These are phyloP conservation scores for Drosophila littoralis DNA, from an alignment of 1,140 invertebrate genomes.

Conservation along the genomic window DNA sequence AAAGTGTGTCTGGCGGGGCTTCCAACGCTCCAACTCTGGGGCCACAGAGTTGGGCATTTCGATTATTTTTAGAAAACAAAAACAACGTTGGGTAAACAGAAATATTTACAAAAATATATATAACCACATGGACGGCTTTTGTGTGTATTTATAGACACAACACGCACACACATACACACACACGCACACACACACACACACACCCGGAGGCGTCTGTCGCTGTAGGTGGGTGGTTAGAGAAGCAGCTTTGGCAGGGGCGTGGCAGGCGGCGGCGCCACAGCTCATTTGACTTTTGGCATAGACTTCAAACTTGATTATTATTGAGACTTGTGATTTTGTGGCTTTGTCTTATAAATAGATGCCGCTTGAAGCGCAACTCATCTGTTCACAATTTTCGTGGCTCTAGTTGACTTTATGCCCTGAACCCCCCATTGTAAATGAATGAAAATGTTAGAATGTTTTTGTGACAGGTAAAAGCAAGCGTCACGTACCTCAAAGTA, in stretches of 20 bases:
- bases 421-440: too few relatives aligned
- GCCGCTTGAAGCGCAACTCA: not conserved
- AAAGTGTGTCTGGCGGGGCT: not conserved
- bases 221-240: conserved; percentile 13
- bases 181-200: conserved; percentile 3
- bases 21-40: not conserved
- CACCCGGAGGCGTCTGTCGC: not conserved
- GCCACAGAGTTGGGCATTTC: conserved; percentile 24
- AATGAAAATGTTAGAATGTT: too few relatives aligned
- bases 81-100: conserved; percentile 8
- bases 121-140: conserved; percentile 51
- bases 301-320: conserved; percentile 38
- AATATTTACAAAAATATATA: conserved; percentile 37
- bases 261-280: conserved; percentile 8
- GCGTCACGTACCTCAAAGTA: too few relatives aligned
- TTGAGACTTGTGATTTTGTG: conserved; percentile 6
- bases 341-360: not conserved
- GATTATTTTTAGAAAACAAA: conserved; percentile 42
- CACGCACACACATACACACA: conserved; percentile 12
- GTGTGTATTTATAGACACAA: conserved; percentile 40
- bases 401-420: too few relatives aligned
- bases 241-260: conserved; percentile 6
- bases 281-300: conserved; percentile 41
- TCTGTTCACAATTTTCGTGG: too few relatives aligned
- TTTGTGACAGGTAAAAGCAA: too few relatives aligned